Evolutionary conservation across 2,113 vertebrate genomes (phyloP).

Genomic region (Mustelus asterias): DNA sequence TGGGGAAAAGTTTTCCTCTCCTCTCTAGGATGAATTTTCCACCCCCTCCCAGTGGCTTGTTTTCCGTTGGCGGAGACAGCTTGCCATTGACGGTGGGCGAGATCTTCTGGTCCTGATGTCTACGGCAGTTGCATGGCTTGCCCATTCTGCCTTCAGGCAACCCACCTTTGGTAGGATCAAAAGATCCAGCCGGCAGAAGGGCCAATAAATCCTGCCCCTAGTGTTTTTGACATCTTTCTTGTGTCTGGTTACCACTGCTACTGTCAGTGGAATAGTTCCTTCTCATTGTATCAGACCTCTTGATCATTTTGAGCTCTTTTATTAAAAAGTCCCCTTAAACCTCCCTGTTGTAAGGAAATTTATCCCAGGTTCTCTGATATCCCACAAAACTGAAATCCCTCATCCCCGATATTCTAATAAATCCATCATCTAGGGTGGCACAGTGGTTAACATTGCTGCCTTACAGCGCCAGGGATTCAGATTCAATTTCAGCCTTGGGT

Average conservation of each 20-base stretch:
- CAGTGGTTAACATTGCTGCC: too few relatives aligned
- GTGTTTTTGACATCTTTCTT: background rate
- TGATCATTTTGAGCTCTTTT: background rate
- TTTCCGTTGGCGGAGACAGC: too few relatives aligned
- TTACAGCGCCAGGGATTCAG: too few relatives aligned
- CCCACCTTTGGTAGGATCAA: too few relatives aligned
- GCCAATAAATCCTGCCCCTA: background rate
- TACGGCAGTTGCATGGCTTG: too few relatives aligned
- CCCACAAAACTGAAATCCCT: background rate
- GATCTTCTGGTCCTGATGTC: too few relatives aligned
- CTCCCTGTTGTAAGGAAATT: background rate
- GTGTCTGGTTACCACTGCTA: background rate
- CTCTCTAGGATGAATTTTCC: too few relatives aligned
- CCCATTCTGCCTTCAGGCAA: too few relatives aligned
- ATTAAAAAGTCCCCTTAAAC: background rate
- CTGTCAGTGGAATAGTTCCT: background rate
- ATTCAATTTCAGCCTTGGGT: too few relatives aligned
- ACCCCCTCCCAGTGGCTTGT: too few relatives aligned
- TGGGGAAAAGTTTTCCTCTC: background rate
- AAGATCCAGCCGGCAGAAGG: too few relatives aligned
- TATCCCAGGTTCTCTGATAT: background rate
- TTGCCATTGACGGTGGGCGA: too few relatives aligned
- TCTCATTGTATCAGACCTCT: background rate
- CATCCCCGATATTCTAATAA: background rate
- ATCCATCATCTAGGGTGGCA: background rate